Conservation (phyloP, 2,888 invertebrate genomes). For the Gryllus longicercus region DNA sequence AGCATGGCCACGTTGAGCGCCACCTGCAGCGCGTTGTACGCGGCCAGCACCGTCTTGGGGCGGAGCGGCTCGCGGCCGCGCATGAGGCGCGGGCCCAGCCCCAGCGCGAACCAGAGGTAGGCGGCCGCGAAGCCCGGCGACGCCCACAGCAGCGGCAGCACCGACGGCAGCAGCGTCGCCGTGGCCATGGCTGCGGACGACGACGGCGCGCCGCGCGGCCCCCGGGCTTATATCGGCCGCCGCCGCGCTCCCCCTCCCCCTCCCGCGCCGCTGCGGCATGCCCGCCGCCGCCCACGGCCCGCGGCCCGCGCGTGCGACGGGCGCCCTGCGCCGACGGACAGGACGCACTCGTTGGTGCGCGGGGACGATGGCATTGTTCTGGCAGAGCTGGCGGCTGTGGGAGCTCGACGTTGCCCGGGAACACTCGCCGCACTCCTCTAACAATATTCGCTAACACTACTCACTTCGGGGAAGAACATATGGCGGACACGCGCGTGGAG, state of each 20-base stretch:
- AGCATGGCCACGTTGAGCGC: background rate
- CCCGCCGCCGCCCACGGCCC: background rate
- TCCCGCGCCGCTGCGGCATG: background rate
- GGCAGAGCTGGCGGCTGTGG: too few relatives aligned
- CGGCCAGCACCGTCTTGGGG: background rate
- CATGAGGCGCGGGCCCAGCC: background rate
- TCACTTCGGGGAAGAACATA: too few relatives aligned
- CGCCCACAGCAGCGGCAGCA: background rate
- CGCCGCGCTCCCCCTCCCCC: background rate
- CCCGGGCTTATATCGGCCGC: background rate
- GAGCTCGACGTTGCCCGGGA: too few relatives aligned
- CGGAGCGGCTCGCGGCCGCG: background rate
- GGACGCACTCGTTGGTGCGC: too few relatives aligned
- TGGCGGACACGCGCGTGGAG: too few relatives aligned
- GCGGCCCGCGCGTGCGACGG: background rate
- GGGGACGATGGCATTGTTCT: too few relatives aligned
- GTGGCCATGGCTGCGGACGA: background rate
- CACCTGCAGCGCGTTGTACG: slow-evolving; percentile 1
- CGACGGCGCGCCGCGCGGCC: background rate
- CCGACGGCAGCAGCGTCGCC: background rate
- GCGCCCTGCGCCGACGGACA: too few relatives aligned
- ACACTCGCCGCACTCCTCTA: too few relatives aligned
- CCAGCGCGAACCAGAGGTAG: background rate
- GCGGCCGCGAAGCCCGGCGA: background rate
- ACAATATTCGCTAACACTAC: too few relatives aligned